A percentile compares a stretch with the other conserved stretches of the same genome.
Evolutionary conservation across 2,888 invertebrate genomes (phyloP).

Genomic region (Ganaspis brasiliensis): DNA sequence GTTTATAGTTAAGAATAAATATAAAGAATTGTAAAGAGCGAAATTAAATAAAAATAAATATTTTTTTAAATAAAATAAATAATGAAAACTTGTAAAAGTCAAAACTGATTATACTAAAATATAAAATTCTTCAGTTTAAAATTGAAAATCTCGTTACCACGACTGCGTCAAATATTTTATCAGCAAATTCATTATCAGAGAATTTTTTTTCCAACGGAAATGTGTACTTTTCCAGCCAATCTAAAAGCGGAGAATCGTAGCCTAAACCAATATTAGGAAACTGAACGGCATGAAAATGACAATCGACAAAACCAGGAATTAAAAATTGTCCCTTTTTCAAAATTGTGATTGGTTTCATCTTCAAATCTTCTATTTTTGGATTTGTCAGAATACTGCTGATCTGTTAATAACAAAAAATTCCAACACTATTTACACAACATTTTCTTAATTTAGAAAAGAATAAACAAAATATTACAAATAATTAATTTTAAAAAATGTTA

Average conservation of each 20-base stretch:
- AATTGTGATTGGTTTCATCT: constrained; percentile 58
- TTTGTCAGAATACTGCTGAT: constrained; percentile 65
- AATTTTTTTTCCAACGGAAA: constrained; percentile 91
- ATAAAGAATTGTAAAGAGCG: no score
- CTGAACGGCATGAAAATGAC: constrained; percentile 95
- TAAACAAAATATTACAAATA: not conserved
- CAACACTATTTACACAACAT: no score
- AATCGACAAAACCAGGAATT: constrained; percentile 94
- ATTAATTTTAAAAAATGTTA: no score
- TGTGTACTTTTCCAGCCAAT: constrained; percentile 93
- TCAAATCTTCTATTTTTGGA: constrained; percentile 58
- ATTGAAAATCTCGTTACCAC: constrained; percentile 84
- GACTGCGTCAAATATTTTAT: constrained; percentile 87
- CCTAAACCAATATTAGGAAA: constrained; percentile 93
- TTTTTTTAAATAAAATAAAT: no score
- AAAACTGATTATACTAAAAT: no score
- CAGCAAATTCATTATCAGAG: constrained; percentile 86
- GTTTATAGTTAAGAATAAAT: no score
- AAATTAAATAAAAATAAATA: no score
- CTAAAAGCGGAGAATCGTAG: constrained; percentile 88
- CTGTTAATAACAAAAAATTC: constrained; percentile 66
- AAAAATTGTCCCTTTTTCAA: constrained; percentile 84
- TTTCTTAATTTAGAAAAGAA: no score
- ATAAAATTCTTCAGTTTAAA: constrained; percentile 40
- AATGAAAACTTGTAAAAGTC: no score